These are phyloP conservation scores for Bacillus rossius DNA, from an alignment of 1,140 invertebrate genomes.

Conservation along the genomic window DNA sequence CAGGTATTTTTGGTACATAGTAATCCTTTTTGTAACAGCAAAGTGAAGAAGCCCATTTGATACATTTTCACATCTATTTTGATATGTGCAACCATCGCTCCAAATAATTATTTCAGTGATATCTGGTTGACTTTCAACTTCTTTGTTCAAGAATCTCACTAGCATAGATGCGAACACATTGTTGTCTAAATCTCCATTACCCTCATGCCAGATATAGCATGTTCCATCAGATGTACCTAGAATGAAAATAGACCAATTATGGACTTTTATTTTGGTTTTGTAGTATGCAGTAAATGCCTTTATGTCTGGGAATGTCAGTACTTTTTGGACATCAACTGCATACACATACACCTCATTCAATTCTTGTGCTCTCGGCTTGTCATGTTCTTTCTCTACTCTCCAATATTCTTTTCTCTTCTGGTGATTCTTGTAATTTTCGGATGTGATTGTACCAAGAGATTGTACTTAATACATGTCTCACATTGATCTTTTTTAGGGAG, in stretches of 20 bases:
- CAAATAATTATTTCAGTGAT: too few species aligned
- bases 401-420: background rate
- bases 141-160: too few species aligned
- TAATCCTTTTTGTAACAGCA: too few species aligned
- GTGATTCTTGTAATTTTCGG: background rate
- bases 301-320: background rate
- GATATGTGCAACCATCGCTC: too few species aligned
- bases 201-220: slow-evolving; percentile 3
- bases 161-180: background rate
- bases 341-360: background rate
- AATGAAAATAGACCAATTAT: background rate
- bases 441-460: background rate
- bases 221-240: background rate
- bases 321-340: slow-evolving; percentile 6
- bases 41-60: too few species aligned
- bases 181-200: slow-evolving; percentile 5
- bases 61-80: too few species aligned
- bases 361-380: background rate
- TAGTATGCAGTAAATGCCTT: background rate
- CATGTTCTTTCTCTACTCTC: background rate
- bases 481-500: slow-evolving; percentile 7
- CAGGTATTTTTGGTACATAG: too few species aligned
- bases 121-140: background rate
- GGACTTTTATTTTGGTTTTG: background rate
- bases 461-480: slow-evolving; percentile 9